Conservation (phyloP, 2,797 vertebrate genomes). For the Rhinichthys osculus region DNA sequence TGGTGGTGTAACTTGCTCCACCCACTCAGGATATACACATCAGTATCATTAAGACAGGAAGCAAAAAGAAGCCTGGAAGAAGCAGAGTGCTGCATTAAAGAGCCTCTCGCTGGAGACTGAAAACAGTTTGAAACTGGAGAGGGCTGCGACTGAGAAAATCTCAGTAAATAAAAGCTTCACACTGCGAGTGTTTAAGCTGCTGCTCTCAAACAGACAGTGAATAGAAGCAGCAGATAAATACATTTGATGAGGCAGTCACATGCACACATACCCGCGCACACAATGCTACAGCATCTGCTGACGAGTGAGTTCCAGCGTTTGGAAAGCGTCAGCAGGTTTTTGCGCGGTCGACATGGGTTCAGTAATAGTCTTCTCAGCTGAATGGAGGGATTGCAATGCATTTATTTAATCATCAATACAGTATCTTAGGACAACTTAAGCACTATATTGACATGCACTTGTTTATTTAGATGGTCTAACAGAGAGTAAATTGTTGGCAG, state of each 20-base stretch:
- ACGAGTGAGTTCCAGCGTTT: conserved; percentile 49
- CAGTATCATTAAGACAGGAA: conserved; percentile 9
- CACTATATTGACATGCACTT: conserved; percentile 25
- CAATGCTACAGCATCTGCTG: conserved; percentile 56
- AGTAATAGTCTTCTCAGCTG: conserved; percentile 55
- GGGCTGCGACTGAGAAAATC: conserved; percentile 34
- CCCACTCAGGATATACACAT: conserved; percentile 22
- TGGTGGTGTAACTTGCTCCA: background rate
- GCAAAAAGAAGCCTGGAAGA: conserved; percentile 6
- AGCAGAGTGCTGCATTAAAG: conserved; percentile 43
- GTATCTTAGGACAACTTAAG: conserved; percentile 25
- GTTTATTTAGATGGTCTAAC: conserved; percentile 3
- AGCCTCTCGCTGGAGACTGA: background rate
- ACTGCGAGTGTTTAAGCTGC: conserved; percentile 27
- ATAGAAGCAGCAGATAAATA: conserved; percentile 39
- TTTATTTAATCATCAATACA: conserved; percentile 58
- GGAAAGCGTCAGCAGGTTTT: conserved; percentile 58
- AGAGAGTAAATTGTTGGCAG: conserved; percentile 1
- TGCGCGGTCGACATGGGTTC: conserved; percentile 49
- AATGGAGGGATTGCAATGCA: conserved; percentile 47
- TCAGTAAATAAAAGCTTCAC: conserved; percentile 31
- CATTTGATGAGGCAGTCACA: conserved; percentile 52
- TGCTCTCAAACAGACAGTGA: conserved; percentile 33
- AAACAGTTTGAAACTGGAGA: conserved; percentile 22
- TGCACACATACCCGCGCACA: conserved; percentile 32